Base-by-base conservation (phyloP, 1,140 invertebrate species). In the Tribolium madens region DNA sequence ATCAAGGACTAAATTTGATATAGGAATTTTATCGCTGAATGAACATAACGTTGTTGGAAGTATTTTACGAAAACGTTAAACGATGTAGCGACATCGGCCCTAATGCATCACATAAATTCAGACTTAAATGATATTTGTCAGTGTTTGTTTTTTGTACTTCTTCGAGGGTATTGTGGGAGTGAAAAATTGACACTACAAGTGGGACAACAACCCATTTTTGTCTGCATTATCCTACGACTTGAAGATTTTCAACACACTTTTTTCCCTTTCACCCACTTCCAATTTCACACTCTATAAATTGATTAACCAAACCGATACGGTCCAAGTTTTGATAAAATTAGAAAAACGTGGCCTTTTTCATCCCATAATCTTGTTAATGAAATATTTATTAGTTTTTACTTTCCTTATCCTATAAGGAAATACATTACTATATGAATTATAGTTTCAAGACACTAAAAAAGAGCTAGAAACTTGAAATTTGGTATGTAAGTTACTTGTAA, bases 101-200 rank as follows among this genome's bases (percentile, higher is more conserved):
- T 57, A 57, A 57, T 57, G 52, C 52, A 17, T 7, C 4, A 7
- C 52, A 57, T 57, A 57, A 57, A 57, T 57, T 57, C 18, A 12
- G 52, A 21, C 52, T n/a, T 21, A 57, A 57, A 57, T 57, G 52
- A n/a, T 57, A 57, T 57, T 57, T 57, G 52, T 57, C 52, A 57
- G 17, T 17, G 52, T 57, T 57, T 26, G 21, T 26, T 50, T 50
- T 50, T 17, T 7, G 7, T 2, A 17, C 13, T 50, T 15, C 18
- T 57, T 57, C 10, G 18, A 1, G 52, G 48, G 48, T 50, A 50
- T 50, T 50, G 48, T 42, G 15, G 3, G 48, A n/a, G 15, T 17
- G 15, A 14, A 14, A 15, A 50, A 14, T 14, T 50, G 13, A 4
- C 13, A 13, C 13, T 15, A 17, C 10, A 50, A 14, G 9, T 14